These are phyloP conservation scores for Oncorhynchus nerka DNA, from an alignment of 2,113 vertebrate species.

Conservation along the genomic window DNA sequence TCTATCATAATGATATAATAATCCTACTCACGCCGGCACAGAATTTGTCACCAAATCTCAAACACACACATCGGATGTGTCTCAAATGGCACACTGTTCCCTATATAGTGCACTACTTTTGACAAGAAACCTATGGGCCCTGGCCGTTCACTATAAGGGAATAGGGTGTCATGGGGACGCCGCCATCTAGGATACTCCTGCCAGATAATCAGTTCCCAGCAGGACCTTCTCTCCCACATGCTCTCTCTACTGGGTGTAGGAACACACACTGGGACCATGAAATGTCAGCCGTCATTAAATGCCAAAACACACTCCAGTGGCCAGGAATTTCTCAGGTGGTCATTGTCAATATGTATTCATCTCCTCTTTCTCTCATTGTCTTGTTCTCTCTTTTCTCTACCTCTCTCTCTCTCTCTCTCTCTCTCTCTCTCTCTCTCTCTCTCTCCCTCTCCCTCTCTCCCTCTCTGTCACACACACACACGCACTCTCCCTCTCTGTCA, in stretches of 20 bases:
- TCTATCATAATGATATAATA: too few species aligned
- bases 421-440: not conserved
- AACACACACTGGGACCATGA: constrained; percentile 64
- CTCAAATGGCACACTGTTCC: too few species aligned
- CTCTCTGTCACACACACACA: not conserved
- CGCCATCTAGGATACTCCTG: constrained; percentile 23
- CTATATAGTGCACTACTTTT: too few species aligned
- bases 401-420: too few species aligned
- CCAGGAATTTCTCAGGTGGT: constrained; percentile 25
- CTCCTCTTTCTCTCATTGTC: not conserved
- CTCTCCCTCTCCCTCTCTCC: too few species aligned
- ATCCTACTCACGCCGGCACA: too few species aligned
- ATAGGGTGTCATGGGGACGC: too few species aligned
- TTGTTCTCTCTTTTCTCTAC: not conserved
- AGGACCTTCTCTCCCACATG: constrained; percentile 46
- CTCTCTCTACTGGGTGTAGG: constrained; percentile 56
- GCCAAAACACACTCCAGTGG: constrained; percentile 41
- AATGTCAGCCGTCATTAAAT: constrained; percentile 74
- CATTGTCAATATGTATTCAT: not conserved
- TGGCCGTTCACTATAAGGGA: too few species aligned
- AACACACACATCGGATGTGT: too few species aligned
- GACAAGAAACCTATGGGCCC: too few species aligned
- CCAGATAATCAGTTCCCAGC: constrained; percentile 61
- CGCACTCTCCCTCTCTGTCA: not conserved
- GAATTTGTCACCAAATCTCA: too few species aligned